Evolutionary conservation across 2,113 vertebrate species (phyloP).

Genomic region (Microcebus ravelobensis): DNA sequence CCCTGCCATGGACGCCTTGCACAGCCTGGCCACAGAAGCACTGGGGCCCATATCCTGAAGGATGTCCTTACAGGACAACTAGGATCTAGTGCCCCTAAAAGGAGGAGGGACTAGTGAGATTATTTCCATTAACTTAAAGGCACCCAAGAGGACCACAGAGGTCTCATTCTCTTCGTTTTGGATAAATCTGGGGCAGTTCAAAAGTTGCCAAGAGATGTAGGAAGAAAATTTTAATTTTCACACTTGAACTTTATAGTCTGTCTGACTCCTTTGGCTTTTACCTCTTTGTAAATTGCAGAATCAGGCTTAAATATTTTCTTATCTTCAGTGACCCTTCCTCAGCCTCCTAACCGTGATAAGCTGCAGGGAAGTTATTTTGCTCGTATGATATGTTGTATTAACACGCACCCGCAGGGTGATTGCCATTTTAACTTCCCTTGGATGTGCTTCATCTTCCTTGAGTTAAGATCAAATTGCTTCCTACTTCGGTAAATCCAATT

Average conservation of each 20-base stretch:
- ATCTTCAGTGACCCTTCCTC: conserved; percentile 52
- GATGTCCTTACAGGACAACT: not conserved
- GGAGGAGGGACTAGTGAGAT: not conserved
- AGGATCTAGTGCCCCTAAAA: not conserved
- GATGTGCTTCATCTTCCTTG: conserved; percentile 69
- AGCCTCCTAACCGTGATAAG: not conserved
- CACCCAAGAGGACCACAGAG: not conserved
- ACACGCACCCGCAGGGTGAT: not conserved
- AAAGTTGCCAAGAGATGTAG: not conserved
- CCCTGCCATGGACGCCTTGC: accelerated
- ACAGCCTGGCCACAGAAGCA: not conserved
- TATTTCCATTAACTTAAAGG: not conserved
- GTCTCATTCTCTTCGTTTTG: not conserved
- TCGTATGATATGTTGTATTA: not conserved
- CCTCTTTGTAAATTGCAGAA: conserved; percentile 53
- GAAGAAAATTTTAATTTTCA: conserved; percentile 33
- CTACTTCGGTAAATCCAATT: conserved; percentile 81
- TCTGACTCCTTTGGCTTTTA: conserved; percentile 31
- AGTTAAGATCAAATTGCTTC: conserved; percentile 82
- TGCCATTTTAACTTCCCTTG: conserved; percentile 75
- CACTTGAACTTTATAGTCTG: not conserved
- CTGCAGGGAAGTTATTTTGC: not conserved
- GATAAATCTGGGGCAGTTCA: not conserved
- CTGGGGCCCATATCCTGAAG: not conserved
- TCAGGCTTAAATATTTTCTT: conserved; percentile 54